These are phyloP conservation scores for Diadophis punctatus DNA, from an alignment of 2,113 vertebrate species.

Conservation along the genomic window DNA sequence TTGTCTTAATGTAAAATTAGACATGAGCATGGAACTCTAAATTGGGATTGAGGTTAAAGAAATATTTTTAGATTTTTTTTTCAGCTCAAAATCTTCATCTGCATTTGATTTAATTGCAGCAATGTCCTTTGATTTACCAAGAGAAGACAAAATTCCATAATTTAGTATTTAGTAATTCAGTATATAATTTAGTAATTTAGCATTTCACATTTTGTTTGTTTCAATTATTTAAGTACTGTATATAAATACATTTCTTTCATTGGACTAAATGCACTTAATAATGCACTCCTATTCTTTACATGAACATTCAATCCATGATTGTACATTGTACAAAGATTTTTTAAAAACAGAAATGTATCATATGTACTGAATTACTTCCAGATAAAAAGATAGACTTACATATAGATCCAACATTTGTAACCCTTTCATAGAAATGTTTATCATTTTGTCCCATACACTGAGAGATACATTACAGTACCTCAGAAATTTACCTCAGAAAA, in stretches of 20 bases:
- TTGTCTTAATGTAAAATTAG: background rate
- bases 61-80: background rate
- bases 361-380: background rate
- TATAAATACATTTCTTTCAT: background rate
- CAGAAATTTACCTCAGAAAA: conserved; percentile 18
- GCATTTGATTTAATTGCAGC: background rate
- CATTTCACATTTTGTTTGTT: background rate
- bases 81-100: background rate
- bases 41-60: background rate
- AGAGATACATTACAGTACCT: conserved; percentile 10
- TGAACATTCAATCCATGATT: background rate
- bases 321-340: background rate
- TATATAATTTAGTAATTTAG: background rate
- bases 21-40: background rate
- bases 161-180: background rate
- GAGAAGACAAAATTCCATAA: background rate
- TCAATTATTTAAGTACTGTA: background rate
- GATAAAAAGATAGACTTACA: background rate
- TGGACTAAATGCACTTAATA: background rate
- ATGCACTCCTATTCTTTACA: background rate
- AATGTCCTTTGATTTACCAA: background rate
- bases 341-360: background rate
- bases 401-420: background rate
- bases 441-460: background rate
- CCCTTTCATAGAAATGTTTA: background rate